phyloP scores from a whole-genome alignment of 2,888 invertebrate species.

The Meloe dianella region DNA sequence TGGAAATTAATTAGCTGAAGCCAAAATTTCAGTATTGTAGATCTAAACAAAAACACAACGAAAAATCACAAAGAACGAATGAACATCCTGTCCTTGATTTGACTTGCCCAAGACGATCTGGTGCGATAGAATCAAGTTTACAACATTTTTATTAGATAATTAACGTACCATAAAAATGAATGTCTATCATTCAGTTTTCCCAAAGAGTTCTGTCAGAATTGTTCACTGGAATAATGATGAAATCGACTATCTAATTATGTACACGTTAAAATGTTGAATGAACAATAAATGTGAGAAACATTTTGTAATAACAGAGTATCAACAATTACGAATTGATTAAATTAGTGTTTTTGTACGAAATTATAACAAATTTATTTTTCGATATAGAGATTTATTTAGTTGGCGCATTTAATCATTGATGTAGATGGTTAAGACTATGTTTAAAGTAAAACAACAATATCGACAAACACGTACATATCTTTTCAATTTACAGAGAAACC shows the following conservation, averaged over 20 bases:
- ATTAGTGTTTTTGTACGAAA: neutral
- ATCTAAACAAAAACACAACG: neutral
- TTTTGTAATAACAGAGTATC: too few relatives aligned
- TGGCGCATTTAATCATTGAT: too few relatives aligned
- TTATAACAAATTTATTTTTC: too few relatives aligned
- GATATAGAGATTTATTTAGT: too few relatives aligned
- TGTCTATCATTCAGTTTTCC: neutral
- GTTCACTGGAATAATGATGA: neutral
- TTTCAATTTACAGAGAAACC: too few relatives aligned
- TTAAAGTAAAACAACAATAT: too few relatives aligned
- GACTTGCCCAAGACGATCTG: neutral
- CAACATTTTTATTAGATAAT: constrained; percentile 2
- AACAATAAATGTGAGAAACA: neutral
- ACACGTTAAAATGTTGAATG: neutral
- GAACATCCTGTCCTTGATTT: constrained; percentile 2
- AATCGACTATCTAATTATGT: neutral
- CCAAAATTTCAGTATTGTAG: too few relatives aligned
- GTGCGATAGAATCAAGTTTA: constrained; percentile 2
- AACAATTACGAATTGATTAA: too few relatives aligned
- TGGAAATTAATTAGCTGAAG: too few relatives aligned
- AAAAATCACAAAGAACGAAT: neutral
- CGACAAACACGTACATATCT: too few relatives aligned
- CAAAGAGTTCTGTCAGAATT: neutral
- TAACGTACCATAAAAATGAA: neutral
- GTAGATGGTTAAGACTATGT: too few relatives aligned